Evolutionary conservation across 2,888 invertebrate genomes (phyloP).

Genomic region (Hanleya hanleyi): DNA sequence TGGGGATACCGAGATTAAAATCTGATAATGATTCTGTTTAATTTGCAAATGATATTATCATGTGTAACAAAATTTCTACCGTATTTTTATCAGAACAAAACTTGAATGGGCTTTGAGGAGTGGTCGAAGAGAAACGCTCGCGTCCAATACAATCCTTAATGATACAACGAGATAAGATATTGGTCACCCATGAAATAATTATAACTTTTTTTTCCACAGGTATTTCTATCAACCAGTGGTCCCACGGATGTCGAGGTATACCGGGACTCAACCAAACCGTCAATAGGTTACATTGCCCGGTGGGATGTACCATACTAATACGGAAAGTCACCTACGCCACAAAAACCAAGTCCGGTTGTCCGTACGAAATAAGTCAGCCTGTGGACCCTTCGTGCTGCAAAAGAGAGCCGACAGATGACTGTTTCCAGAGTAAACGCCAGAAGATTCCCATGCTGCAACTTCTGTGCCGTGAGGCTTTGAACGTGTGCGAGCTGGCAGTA

Average conservation of each 20-base stretch:
- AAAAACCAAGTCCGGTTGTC: neutral
- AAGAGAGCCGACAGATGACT: neutral
- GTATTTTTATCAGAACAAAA: too few species aligned
- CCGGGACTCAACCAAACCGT: neutral
- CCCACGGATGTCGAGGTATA: neutral
- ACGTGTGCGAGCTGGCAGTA: neutral
- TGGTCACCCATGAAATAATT: too few species aligned
- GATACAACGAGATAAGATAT: too few species aligned
- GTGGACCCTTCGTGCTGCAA: neutral
- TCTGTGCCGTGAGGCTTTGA: neutral
- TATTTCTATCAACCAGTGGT: too few species aligned
- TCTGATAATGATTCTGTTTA: too few species aligned
- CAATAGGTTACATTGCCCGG: neutral
- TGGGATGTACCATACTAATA: neutral
- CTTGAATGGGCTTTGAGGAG: too few species aligned
- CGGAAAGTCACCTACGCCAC: neutral
- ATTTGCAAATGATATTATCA: too few species aligned
- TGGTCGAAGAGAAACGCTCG: too few species aligned
- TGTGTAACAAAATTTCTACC: too few species aligned
- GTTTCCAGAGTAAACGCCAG: neutral
- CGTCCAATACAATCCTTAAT: too few species aligned
- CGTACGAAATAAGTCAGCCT: constrained; percentile 2
- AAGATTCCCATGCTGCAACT: constrained; percentile 6
- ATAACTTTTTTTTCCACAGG: too few species aligned
- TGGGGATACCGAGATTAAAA: too few species aligned